Evolutionary conservation across 2,888 invertebrate species (phyloP).

Genomic region (Hirudinaria manillensis): DNA sequence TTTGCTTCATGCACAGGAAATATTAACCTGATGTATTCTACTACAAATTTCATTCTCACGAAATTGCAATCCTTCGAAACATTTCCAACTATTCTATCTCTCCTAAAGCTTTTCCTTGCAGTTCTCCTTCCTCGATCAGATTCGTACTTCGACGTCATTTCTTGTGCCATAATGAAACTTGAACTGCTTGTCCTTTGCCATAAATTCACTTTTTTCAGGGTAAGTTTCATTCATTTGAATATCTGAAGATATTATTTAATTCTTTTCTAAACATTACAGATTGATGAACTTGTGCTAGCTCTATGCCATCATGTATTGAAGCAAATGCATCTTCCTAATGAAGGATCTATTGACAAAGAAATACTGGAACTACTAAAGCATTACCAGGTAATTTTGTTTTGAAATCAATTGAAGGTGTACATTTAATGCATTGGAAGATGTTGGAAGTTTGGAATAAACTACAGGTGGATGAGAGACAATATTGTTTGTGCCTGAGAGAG

Average conservation of each 20-base stretch:
- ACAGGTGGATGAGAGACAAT: slow-evolving; percentile 21
- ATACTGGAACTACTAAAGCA: neutral
- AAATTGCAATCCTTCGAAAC: slow-evolving; percentile 12
- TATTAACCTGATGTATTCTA: slow-evolving; percentile 7
- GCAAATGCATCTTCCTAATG: neutral
- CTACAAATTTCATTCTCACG: slow-evolving; percentile 17
- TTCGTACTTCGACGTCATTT: neutral
- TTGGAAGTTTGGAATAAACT: neutral
- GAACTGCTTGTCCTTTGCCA: neutral
- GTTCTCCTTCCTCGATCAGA: neutral
- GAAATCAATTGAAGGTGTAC: neutral
- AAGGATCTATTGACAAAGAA: neutral
- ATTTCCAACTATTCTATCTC: slow-evolving; percentile 14
- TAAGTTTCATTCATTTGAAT: neutral
- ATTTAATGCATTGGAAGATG: neutral
- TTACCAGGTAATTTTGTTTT: neutral
- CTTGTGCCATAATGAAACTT: neutral
- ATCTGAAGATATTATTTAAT: neutral
- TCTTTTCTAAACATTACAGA: neutral
- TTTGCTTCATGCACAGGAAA: neutral
- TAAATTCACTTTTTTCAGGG: neutral
- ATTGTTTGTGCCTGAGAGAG: slow-evolving; percentile 20
- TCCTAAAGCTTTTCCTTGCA: slow-evolving; percentile 15
- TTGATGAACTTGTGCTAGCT: neutral
- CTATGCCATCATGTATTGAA: neutral